phyloP scores from a whole-genome alignment of 2,113 vertebrate species.

The Gopherus evgoodei region DNA sequence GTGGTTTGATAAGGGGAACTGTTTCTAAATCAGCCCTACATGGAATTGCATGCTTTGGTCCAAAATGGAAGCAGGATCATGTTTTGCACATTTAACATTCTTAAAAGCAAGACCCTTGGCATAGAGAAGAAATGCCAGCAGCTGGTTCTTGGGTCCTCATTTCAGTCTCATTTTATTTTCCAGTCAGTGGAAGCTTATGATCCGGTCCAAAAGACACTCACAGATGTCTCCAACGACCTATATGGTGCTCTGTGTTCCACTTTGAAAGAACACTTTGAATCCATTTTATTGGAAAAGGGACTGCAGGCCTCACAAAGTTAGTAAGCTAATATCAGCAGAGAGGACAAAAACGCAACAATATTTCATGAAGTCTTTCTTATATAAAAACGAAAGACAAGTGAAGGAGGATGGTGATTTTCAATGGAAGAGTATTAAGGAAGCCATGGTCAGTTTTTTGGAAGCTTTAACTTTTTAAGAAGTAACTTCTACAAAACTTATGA shows the following conservation, averaged over 20 bases:
- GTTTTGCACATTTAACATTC: background rate
- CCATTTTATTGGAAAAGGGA: background rate
- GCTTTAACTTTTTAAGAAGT: background rate
- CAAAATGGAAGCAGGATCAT: background rate
- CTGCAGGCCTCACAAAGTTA: background rate
- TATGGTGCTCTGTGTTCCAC: background rate
- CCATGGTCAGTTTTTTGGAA: background rate
- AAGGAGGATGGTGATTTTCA: background rate
- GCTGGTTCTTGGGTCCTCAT: fast-evolving
- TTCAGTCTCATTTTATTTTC: background rate
- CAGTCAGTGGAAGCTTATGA: background rate
- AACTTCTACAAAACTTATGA: background rate
- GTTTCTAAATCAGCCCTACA: background rate
- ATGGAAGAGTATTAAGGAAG: background rate
- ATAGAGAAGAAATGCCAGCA: background rate
- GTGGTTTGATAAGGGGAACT: fast-evolving
- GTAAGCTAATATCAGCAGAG: background rate
- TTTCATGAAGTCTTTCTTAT: background rate
- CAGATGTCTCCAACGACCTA: background rate
- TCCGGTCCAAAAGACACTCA: background rate
- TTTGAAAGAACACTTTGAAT: background rate
- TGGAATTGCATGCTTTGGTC: background rate
- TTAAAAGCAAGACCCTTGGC: background rate
- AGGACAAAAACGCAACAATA: background rate
- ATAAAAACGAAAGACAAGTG: fast-evolving